phyloP scores from a whole-genome alignment of 2,888 invertebrate genomes.

The Timandra comae region DNA sequence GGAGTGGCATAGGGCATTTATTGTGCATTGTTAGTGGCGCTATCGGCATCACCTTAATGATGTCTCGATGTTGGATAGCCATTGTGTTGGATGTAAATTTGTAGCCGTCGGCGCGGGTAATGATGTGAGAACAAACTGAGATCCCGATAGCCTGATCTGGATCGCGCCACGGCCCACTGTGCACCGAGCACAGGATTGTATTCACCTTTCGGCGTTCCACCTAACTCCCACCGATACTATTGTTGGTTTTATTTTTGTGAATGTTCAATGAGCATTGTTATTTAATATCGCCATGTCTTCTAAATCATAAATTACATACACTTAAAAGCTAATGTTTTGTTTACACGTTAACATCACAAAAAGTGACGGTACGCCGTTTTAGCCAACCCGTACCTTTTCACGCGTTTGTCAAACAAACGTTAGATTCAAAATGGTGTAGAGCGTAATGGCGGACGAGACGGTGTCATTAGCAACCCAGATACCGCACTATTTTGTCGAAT shows the following conservation, averaged over 20 bases:
- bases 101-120: slow-evolving; percentile 77
- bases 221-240: slow-evolving; percentile 39
- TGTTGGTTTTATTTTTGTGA: slow-evolving; percentile 43
- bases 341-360: slow-evolving; percentile 12
- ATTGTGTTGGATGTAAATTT: slow-evolving; percentile 78
- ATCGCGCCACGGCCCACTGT: slow-evolving; percentile 65
- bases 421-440: slow-evolving; percentile 53
- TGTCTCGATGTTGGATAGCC: slow-evolving; percentile 77
- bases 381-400: slow-evolving; percentile 18
- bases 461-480: slow-evolving; percentile 67
- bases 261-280: slow-evolving; percentile 45
- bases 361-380: slow-evolving; percentile 19
- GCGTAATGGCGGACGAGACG: slow-evolving; percentile 53
- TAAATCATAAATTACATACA: slow-evolving; percentile 40
- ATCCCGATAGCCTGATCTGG: slow-evolving; percentile 73
- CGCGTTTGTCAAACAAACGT: slow-evolving; percentile 57
- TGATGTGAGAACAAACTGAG: slow-evolving; percentile 78
- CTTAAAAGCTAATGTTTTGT: slow-evolving; percentile 14
- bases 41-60: slow-evolving; percentile 78
- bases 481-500: slow-evolving; percentile 74
- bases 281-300: slow-evolving; percentile 42
- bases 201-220: slow-evolving; percentile 53
- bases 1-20: slow-evolving; percentile 40
- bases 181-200: slow-evolving; percentile 56
- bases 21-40: slow-evolving; percentile 54